phyloP scores from a whole-genome alignment of 2,888 invertebrate genomes.

The Eupeodes luniger region DNA sequence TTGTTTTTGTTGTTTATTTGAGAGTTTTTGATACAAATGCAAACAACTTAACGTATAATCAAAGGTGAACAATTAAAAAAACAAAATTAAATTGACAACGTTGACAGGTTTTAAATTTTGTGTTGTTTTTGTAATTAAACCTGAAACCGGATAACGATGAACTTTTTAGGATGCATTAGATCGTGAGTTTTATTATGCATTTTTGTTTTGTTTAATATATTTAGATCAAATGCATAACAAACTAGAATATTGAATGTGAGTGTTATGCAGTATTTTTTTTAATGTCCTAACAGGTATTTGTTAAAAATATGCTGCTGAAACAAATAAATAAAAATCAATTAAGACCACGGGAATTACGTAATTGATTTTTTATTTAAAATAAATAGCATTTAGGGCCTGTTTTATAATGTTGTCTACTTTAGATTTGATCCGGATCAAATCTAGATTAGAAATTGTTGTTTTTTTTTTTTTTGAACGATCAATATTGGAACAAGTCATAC shows the following conservation, averaged over 20 bases:
- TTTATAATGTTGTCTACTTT: no score
- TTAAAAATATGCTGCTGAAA: no score
- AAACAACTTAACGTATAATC: neutral
- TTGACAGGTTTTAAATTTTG: neutral
- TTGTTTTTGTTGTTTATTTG: neutral
- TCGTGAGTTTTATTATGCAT: neutral
- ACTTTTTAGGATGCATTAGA: conserved; percentile 7
- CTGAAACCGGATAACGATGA: neutral
- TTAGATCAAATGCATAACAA: neutral
- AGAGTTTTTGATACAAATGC: neutral
- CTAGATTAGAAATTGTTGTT: no score
- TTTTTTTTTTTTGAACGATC: no score
- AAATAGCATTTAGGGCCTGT: no score
- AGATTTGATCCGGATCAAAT: no score
- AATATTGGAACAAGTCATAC: no score
- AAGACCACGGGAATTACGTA: no score
- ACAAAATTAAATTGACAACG: conserved; percentile 22
- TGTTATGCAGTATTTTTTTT: neutral
- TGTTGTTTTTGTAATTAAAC: neutral
- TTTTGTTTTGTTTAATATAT: neutral
- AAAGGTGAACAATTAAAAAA: conserved; percentile 12
- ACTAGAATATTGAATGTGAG: neutral
- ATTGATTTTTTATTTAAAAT: no score
- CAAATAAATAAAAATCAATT: no score
- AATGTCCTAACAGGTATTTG: no score